Base-by-base conservation (phyloP, 1,140 invertebrate genomes). In the Drosophila lowei region DNA sequence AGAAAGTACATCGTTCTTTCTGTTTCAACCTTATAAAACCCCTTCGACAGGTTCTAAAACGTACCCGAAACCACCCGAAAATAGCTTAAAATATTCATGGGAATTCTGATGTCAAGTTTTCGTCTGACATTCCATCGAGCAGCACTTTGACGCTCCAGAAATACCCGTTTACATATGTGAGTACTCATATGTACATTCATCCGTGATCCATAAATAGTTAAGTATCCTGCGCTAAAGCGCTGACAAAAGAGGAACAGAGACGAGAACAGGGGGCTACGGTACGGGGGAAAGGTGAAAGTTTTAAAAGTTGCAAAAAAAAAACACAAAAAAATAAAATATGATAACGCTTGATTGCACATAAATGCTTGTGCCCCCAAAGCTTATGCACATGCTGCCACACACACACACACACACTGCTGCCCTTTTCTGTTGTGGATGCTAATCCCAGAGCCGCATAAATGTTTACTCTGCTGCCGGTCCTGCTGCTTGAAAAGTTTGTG, bases 371-470 rank as follows among this genome's bases (percentile, higher is more conserved):
- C 34, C 34, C 34, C 34, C 34, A 13, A 38, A 38, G 34, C 34
- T 2, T 38, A 43, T n/a, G 38, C 25, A 49, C 46, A 57, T 41
- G 18, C 57, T 41, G 30, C 11, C 43, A 74, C 65, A 58, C 70
- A 25, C 63, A 59, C 8, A 18, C 50, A 44, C 18, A 38, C n/a
- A 18, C 49, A 46, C 41, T 85, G 3, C 41, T 48, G 47, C 18
- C 18, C 18, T 18, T 18, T 18, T n/a, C 41, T 44, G 56, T 55
- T 49, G 49, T 46, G 8, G 13, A 81, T 68, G 83, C 73, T 88
- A 88, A 88, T 88, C 83, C 67, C 38, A 60, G 65, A 73, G 53
- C 57, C 73, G 72, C 80, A 80, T 84, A 84, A 84, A 84, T 80
- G 81, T 85, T 85, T 77, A 55, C 68, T 41, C 34, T 72, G 73